Conservation (phyloP, 2,888 invertebrate genomes). For the Caenorhabditis drosophilae region DNA sequence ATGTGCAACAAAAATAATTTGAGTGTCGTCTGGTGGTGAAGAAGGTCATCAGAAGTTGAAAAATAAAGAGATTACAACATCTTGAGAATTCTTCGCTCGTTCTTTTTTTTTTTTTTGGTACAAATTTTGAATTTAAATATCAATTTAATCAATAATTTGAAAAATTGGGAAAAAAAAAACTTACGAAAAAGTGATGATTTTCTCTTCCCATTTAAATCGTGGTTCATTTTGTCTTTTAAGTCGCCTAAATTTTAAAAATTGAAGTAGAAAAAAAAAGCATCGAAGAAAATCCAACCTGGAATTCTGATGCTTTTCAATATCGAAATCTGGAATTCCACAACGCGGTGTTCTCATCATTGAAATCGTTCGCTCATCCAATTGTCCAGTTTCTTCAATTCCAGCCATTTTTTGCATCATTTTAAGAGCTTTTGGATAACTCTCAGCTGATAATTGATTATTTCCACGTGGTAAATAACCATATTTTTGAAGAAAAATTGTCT, state of each 20-base stretch:
- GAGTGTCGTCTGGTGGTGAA: too few relatives aligned
- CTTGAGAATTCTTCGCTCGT: too few relatives aligned
- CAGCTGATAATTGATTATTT: slow-evolving; percentile 14
- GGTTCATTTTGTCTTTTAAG: not conserved
- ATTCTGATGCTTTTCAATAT: not conserved
- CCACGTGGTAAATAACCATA: slow-evolving; percentile 26
- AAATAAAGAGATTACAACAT: too few relatives aligned
- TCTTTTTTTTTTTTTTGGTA: too few relatives aligned
- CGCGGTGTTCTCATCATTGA: slow-evolving; percentile 30
- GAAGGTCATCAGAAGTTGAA: too few relatives aligned
- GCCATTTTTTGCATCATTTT: slow-evolving; percentile 37
- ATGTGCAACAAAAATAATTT: too few relatives aligned
- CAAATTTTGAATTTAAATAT: too few relatives aligned
- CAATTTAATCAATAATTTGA: too few relatives aligned
- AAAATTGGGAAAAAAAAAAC: too few relatives aligned
- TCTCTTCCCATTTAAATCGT: not conserved
- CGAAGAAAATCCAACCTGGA: not conserved
- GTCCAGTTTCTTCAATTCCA: slow-evolving; percentile 32
- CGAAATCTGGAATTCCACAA: slow-evolving; percentile 35
- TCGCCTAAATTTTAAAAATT: not conserved
- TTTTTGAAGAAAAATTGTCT: slow-evolving; percentile 26
- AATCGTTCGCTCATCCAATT: slow-evolving; percentile 30
- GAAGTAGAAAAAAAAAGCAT: not conserved
- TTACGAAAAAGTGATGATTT: not conserved
- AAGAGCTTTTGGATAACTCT: slow-evolving; percentile 14